phyloP scores from a whole-genome alignment of 2,113 vertebrate genomes.

The Egretta garzetta region DNA sequence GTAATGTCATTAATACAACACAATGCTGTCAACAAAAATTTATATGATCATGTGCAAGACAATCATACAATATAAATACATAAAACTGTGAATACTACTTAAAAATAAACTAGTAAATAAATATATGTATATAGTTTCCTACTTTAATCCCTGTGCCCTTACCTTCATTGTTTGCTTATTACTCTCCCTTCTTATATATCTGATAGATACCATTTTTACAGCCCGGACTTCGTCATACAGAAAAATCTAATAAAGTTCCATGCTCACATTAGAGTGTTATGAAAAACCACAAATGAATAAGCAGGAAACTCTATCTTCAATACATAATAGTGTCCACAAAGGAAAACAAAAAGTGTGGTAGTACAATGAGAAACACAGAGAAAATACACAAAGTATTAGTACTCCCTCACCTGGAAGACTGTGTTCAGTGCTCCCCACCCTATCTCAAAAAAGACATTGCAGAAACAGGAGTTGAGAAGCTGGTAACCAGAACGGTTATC shows the following conservation, averaged over 20 bases:
- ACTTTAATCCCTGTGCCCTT: not conserved
- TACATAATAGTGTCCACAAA: not conserved
- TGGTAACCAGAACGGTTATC: slow-evolving; percentile 30
- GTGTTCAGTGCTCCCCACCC: slow-evolving; percentile 55
- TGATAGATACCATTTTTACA: not conserved
- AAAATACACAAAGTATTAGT: slow-evolving; percentile 6
- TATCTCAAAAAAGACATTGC: slow-evolving; percentile 63
- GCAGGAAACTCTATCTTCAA: not conserved
- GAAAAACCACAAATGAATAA: not conserved
- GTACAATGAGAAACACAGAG: not conserved
- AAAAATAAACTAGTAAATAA: not conserved
- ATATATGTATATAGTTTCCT: not conserved
- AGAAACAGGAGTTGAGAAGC: slow-evolving; percentile 60
- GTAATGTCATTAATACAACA: not conserved
- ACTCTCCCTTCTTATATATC: not conserved
- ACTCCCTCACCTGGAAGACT: slow-evolving; percentile 64
- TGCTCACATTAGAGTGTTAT: not conserved
- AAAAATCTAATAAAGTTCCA: not conserved
- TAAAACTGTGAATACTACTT: not conserved
- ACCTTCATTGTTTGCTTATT: not conserved
- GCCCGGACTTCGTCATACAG: not conserved
- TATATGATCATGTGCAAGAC: not conserved
- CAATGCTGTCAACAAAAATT: not conserved
- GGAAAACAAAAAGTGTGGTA: not conserved
- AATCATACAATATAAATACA: not conserved